A percentile compares a stretch with the other conserved stretches of the same genome.
These are phyloP conservation scores for Acrocephalus scirpaceus DNA, from an alignment of 2,797 vertebrate genomes.

Conservation along the genomic window DNA sequence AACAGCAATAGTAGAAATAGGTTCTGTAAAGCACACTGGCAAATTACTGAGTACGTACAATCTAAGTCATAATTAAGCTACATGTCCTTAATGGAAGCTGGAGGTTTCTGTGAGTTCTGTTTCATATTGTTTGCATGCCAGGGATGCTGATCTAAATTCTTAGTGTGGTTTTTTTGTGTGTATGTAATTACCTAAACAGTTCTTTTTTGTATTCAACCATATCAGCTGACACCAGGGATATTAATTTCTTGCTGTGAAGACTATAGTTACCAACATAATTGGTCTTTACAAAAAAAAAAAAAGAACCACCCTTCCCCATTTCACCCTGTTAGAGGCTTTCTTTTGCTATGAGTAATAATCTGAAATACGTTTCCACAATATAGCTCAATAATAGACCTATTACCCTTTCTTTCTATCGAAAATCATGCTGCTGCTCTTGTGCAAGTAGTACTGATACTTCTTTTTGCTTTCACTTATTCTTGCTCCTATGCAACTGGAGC, in stretches of 20 bases:
- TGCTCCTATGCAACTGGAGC: not conserved
- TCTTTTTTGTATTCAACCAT: slow-evolving; percentile 13
- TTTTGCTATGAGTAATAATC: not conserved
- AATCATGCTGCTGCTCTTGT: not conserved
- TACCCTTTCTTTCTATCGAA: not conserved
- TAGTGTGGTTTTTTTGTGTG: not conserved
- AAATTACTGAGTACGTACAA: not conserved
- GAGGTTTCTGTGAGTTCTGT: slow-evolving; percentile 12
- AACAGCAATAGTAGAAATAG: slow-evolving; percentile 23
- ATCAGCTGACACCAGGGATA: slow-evolving; percentile 26
- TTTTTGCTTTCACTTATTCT: not conserved
- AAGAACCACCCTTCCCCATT: not conserved
- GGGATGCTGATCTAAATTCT: slow-evolving; percentile 22
- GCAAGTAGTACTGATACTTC: not conserved
- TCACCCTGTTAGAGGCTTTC: not conserved
- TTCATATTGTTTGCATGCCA: not conserved
- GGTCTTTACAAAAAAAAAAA: not conserved
- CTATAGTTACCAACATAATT: not conserved
- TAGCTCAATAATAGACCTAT: not conserved
- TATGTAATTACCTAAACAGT: slow-evolving; percentile 28
- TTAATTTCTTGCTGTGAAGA: slow-evolving; percentile 36
- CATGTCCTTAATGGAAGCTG: not conserved
- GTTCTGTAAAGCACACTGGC: not conserved
- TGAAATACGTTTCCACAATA: not conserved
- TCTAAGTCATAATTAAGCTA: slow-evolving; percentile 35